Base-by-base conservation (phyloP, 2,888 invertebrate genomes). In the Cryptocheilus praepositus region DNA sequence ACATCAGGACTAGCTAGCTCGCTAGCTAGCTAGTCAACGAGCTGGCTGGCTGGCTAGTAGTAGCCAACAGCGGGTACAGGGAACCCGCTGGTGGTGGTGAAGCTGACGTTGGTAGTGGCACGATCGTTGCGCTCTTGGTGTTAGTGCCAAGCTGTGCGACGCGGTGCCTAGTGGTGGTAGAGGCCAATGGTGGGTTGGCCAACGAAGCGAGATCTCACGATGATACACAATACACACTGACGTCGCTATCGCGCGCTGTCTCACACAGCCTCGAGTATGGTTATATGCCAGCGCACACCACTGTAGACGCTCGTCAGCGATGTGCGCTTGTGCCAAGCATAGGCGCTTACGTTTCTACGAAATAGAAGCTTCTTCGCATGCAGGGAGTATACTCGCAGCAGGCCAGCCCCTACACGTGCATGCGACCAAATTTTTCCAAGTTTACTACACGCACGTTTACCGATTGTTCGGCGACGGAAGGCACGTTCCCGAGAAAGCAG, bases 151-250 rank as follows among this genome's bases (percentile, higher is more conserved):
- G 13, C 36, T 11, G 36, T 36, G 36, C 36, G 36, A 36, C 13
- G 43, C 19, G 53, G 1, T 53, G 53, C 22, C 44, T 7, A 44
- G 57, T 43, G 15, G 36, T 57, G 52, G 22, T 52, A 19, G 52
- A 21, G 19, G 22, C 15, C 52, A 21, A 19, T 52, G 52, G 21
- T 52, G 19, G 52, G 5, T 18, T 18, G 19, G 52, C 19, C 52
- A 52, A 21, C 52, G 52, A 64, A 64, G 65, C 72, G 74, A 77
- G 68, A 74, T 77, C 72, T 70, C 70, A 63, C 74, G 36, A 36
- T 36, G 70, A 70, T 63, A 70, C 64, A 69, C 64, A 55, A 5
- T 54, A 25, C 36, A 55, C 61, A 64, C 68, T 18, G 18, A 46
- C 56, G 52, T 59, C 59, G 54, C 54, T 22, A 45, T 59, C 64